A percentile compares a stretch with the other conserved stretches of the same genome.
Conservation (phyloP, 2,797 vertebrate species). For the Sciurus vulgaris region DNA sequence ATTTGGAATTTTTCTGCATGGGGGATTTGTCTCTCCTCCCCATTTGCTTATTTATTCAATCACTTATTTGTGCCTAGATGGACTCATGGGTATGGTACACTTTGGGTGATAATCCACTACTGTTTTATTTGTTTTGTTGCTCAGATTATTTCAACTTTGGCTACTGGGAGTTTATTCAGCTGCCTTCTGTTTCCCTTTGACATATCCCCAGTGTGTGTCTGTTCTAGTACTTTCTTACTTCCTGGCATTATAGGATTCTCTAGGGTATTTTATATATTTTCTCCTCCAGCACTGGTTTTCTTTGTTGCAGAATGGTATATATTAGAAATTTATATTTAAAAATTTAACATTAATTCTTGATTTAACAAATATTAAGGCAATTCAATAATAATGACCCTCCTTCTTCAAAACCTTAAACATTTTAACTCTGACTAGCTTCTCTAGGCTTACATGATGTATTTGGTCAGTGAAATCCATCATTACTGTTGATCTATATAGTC, state of each 20-base stretch:
- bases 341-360: neutral
- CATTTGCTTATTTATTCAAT: neutral
- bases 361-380: neutral
- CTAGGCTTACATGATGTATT: neutral
- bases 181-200: neutral
- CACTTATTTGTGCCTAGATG: neutral
- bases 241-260: neutral
- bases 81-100: neutral
- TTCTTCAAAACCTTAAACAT: slow-evolving; percentile 18
- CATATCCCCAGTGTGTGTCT: too few relatives aligned
- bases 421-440: neutral
- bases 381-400: neutral
- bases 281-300: neutral
- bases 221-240: neutral
- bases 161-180: neutral
- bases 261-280: neutral
- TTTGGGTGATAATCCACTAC: neutral
- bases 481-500: neutral
- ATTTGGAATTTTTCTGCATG: neutral
- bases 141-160: neutral
- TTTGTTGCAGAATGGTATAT: neutral
- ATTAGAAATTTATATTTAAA: neutral
- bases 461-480: neutral
- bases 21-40: neutral
- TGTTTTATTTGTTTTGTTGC: neutral